Evolutionary conservation across 2,888 invertebrate genomes (phyloP), one percentile per base, ranked within the genome.

Genomic region (Metalampra italica): DNA sequence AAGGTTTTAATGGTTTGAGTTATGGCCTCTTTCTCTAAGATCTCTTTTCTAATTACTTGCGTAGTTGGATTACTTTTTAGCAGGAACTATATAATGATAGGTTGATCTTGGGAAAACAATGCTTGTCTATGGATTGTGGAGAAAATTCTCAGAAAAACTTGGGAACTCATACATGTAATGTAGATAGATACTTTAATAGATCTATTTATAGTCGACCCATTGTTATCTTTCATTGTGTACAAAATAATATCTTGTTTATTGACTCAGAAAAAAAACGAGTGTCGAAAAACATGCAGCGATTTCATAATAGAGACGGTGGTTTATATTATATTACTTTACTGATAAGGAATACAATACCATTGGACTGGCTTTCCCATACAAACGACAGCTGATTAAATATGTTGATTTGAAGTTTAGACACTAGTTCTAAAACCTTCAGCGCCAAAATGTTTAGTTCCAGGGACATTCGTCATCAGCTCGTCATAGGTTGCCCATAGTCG

Each of bases 71-170:
- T 39, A 43, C 9, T 51, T 64, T 67, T 68, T 62, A 64, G 43
- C 56, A 68, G 69, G 74, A 75, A 74, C 57, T 54, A 29, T 39
- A 14, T 67, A 70, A 64, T 63, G 47, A 58, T 52, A 61, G 58
- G 66, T 55, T 45, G 15, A 62, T 60, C 52, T 64, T 66, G 60
- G 58, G 72, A 73, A 68, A 67, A 60, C 56, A 40, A 54, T n/a
- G 47, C 50, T 57, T 52, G 57, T 59, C 55, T 62, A 53, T 52
- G 43, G 51, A 7, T 41, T 32, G 46, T 46, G 54, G 75, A 73
- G 77, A 76, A 81, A 80, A 72, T 69, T 56, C 49, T 53, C 52
- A 55, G 62, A 78, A 82, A 79, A 82, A 79, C 64, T 64, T 73
- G 68, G 62, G 72, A 68, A 68, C 57, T 43, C 40, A n/a, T n/a